Base-by-base conservation (phyloP, 2,888 invertebrate species). In the Chrysina gloriosa region DNA sequence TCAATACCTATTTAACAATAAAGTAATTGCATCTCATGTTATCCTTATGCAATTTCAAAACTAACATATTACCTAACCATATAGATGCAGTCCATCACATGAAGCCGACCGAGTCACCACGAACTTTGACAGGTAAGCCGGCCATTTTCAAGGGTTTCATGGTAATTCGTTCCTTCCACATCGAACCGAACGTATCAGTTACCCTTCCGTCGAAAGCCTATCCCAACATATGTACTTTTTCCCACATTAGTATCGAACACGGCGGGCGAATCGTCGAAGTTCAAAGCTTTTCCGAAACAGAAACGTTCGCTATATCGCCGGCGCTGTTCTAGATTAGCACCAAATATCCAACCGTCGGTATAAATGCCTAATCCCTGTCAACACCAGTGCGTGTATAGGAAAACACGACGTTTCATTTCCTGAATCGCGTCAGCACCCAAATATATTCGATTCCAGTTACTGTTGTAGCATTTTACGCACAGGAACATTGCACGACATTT, bases 351-450 rank as follows among this genome's bases (percentile, higher is more conserved):
- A 23, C 56, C 56, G 66, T 56, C 58, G 29, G 58, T 68, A 58
- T 63, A 61, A 63, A 54, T 68, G 68, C 70, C 67, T 68, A 74
- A 73, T 72, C 74, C 72, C 74, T 69, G 69, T 74, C 64, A 72
- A 73, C 73, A 45, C 42, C 27, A 29, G 25, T 61, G 42, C 58
- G 58, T 42, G 58, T 27, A 25, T 16, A 11, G 27, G 16, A 19
- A 39, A 52, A 61, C 42, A 61, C 58, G 58, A 61, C 58, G 58
- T 61, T 61, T 61, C 42, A 61, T 61, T 61, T 61, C 42, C 58
- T 61, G 58, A 27, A 61, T 14, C 27, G 27, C 19, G 58, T 42
- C 45, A 27, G 27, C 25, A 9, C 7, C 25, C 42, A 42, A 61
- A 58, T 14, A 27, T 42, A 42, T 61, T 45, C 27, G 29, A 58